Base-by-base conservation (phyloP, 1,140 invertebrate species). In the Hyposmocoma kahamanoa region DNA sequence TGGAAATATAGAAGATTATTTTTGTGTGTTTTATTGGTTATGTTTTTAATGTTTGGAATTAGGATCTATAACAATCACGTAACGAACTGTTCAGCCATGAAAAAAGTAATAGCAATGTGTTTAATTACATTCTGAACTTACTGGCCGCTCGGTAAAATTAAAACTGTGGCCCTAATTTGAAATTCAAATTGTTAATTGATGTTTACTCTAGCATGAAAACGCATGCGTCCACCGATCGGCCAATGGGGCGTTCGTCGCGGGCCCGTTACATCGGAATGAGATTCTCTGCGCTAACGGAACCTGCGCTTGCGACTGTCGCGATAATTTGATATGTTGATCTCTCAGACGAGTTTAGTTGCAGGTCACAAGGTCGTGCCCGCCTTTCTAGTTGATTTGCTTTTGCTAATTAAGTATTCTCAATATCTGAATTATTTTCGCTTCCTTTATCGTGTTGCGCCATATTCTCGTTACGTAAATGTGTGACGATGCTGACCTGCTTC, bases 221-320 rank as follows among this genome's bases (percentile, higher is more conserved):
- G 30, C 5, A 36, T 36, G 32, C 32, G 32, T 36, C 32, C 32
- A 15, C 24, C 10, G 28, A 13, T 17, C 13, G 1, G 34, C 36
- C 46, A 19, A 21, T 24, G 6, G 34, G 8, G 42, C 48, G 43
- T 22, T 46, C 11, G 22, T 15, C 20, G 19, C 10, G 39, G 24
- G 50, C 41, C 59, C 59, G 59, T 62, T 62, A 62, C 48, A 22
- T 53, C 53, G 56, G 50, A 53, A 59, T 56, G 59, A 55, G 59
- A 61, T 61, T 51, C 56, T 42, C 56, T 38, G n/a, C n/a, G n/a
- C n/a, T 59, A 62, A 58, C 52, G 59, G 59, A 47, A 62, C 34
- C 38, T 20, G 38, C 38, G 38, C 38, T 11, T 10, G 22, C 45
- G 45, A 20, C 30, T 11, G 28, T 49, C 18, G 20, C 38, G 26